Base-by-base conservation (phyloP, 2,888 invertebrate species). In the Gisinianus flammeolus region DNA sequence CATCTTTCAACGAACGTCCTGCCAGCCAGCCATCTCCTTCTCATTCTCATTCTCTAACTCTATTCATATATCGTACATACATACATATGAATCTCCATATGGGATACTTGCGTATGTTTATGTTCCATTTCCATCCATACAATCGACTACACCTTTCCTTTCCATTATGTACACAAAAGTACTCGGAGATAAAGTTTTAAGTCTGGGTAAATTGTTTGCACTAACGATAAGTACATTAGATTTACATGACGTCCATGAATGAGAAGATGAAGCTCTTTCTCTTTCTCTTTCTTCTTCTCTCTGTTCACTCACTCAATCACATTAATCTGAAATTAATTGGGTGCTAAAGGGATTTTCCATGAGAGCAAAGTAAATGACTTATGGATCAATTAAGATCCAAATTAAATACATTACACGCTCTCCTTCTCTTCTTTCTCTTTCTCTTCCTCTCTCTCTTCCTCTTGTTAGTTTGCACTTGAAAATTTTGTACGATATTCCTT, bases 281-380 rank as follows among this genome's bases (percentile, higher is more conserved):
- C 35, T 71, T 71, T n/a, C n/a, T n/a, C n/a, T n/a, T n/a, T n/a
- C n/a, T n/a, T n/a, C 75, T 79, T 79, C 76, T 77, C 76, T 74
- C 76, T 76, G 56, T 44, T 71, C 71, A 71, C 22, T 69, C 28
- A 54, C 78, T 82, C 80, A 81, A 81, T 82, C 80, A 82, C 79
- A 83, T 81, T 83, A 83, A 83, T 83, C 81, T 81, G 81, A 83
- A 82, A 83, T 81, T 83, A 83, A 83, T 83, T 82, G 81, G 81
- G 80, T 82, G 82, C 83, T 82, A 81, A 83, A 82, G 81, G 79
- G 82, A 83, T 82, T 82, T 81, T 81, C 79, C 76, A 78, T 79
- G 76, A 80, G 81, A 81, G 80, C 82, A 81, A 81, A 82, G 83
- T 82, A 82, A 81, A 79, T 81, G 83, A 83, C 83, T 83, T 83